These are phyloP conservation scores for Pholis gunnellus DNA, from an alignment of 2,113 vertebrate genomes.

Conservation along the genomic window DNA sequence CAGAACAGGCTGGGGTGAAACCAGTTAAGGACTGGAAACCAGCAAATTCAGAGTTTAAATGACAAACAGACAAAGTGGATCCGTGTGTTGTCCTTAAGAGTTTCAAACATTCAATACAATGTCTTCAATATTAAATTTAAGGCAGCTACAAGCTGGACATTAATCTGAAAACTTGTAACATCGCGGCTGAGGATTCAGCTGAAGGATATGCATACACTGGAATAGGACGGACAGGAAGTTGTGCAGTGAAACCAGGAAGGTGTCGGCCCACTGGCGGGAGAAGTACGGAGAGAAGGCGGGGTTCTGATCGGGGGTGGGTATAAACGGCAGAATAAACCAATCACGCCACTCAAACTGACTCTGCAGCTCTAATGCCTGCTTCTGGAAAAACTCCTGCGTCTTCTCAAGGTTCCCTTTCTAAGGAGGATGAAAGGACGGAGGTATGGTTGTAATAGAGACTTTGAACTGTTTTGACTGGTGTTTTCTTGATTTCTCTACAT, in stretches of 20 bases:
- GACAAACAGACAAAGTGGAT: background rate
- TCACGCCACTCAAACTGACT: conserved; percentile 95
- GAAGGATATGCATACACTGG: conserved; percentile 99
- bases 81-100: background rate
- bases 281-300: conserved; percentile 93
- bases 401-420: conserved; percentile 91
- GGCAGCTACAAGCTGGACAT: background rate
- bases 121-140: background rate
- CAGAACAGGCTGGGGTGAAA: conserved; percentile 92
- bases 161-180: background rate
- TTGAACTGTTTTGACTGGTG: rapidly evolving
- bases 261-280: conserved; percentile 96
- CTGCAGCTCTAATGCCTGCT: conserved; percentile 92
- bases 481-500: background rate
- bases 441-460: background rate
- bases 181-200: background rate
- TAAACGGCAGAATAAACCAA: conserved; percentile 96
- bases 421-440: background rate
- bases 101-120: background rate
- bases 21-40: conserved; percentile 61
- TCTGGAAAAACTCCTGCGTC: conserved; percentile 96
- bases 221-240: conserved; percentile 98
- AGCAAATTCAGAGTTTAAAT: background rate
- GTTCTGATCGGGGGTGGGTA: conserved; percentile 91
- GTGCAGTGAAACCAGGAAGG: conserved; percentile 96